Conservation (phyloP, 2,797 vertebrate genomes). For the Rhinichthys osculus region DNA sequence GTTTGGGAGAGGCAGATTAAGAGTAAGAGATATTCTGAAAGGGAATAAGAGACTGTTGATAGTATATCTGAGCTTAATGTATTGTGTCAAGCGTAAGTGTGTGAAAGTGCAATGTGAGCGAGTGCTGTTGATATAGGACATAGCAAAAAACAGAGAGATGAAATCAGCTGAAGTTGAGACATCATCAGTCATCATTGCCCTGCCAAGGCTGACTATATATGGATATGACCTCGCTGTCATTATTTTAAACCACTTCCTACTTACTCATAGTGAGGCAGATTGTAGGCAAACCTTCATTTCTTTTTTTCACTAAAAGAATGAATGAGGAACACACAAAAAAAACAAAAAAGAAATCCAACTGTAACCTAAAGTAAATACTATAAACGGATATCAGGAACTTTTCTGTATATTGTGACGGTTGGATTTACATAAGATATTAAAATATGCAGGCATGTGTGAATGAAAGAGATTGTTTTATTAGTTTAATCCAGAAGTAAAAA, state of each 20-base stretch:
- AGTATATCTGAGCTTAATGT: neutral
- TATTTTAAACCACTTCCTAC: constrained; percentile 61
- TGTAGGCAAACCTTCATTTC: constrained; percentile 16
- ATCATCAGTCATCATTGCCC: constrained; percentile 62
- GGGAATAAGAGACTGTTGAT: constrained; percentile 22
- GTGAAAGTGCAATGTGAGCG: constrained; percentile 20
- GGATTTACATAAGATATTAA: neutral
- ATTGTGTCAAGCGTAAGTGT: constrained; percentile 14
- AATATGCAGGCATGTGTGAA: neutral
- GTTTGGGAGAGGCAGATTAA: constrained; percentile 17
- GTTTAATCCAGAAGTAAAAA: constrained; percentile 63
- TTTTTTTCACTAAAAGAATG: constrained; percentile 5
- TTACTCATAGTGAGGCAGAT: constrained; percentile 45
- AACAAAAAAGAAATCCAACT: neutral
- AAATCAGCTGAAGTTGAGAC: constrained; percentile 50
- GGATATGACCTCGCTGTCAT: constrained; percentile 60
- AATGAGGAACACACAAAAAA: neutral
- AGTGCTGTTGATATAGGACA: constrained; percentile 27
- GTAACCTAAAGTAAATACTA: neutral
- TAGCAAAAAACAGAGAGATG: constrained; percentile 52
- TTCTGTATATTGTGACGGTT: neutral
- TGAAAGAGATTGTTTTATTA: neutral
- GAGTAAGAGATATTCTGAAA: constrained; percentile 10
- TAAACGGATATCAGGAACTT: constrained; percentile 5
- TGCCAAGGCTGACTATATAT: constrained; percentile 65